Evolutionary conservation across 2,113 vertebrate species (phyloP).

Genomic region (Aspidoscelis tigris): DNA sequence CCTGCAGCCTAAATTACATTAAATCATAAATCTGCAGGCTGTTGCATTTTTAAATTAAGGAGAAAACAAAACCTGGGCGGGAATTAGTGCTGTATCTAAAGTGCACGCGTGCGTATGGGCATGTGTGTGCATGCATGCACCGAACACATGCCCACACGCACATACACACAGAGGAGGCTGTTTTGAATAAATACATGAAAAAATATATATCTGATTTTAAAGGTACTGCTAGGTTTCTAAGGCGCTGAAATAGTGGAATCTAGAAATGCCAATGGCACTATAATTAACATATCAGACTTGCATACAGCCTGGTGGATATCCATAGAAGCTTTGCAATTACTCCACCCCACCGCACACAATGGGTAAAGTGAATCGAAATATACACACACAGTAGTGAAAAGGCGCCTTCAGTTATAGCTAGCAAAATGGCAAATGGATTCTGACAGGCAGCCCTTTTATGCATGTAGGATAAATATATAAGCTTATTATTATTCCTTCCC

Average conservation of each 20-base stretch:
- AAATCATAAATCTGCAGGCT: neutral
- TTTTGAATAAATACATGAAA: neutral
- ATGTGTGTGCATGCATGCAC: too few relatives aligned
- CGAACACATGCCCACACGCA: too few relatives aligned
- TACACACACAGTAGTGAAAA: constrained; percentile 15
- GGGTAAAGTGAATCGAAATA: neutral
- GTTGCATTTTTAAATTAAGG: neutral
- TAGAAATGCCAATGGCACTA: constrained; percentile 1
- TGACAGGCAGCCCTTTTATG: constrained; percentile 62
- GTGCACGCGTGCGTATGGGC: neutral
- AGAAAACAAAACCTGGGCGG: neutral
- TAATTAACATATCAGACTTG: neutral
- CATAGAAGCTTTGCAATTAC: neutral
- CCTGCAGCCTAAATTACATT: neutral
- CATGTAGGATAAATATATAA: constrained; percentile 60
- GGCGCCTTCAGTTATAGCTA: constrained; percentile 9
- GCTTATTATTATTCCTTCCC: constrained; percentile 61
- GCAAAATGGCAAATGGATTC: constrained; percentile 44
- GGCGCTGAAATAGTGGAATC: fast-evolving
- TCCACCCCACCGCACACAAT: neutral
- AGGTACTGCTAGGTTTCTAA: fast-evolving
- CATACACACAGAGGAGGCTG: too few relatives aligned
- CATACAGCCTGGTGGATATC: neutral
- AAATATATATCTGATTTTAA: neutral
- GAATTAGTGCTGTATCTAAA: neutral